Base-by-base conservation (phyloP, 2,888 invertebrate genomes). In the Atethmia centrago region DNA sequence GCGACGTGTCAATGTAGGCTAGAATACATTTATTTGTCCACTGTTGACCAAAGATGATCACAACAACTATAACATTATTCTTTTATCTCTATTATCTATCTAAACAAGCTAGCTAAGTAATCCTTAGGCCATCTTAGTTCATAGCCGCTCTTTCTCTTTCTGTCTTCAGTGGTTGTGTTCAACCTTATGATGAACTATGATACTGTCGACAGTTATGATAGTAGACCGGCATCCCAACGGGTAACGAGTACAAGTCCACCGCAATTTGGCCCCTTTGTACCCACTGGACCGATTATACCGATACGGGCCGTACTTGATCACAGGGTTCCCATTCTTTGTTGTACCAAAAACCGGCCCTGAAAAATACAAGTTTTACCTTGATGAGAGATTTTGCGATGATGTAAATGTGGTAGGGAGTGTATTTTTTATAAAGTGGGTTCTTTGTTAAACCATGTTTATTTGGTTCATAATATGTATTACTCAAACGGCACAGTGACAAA, bases 191-290 rank as follows among this genome's bases (percentile, higher is more conserved):
- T 49, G 16, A 31, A 75, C 47, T 12, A 75, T 71, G 8, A 66
- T 21, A 47, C 77, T 56, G 21, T 85, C 73, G 16, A 81, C 47
- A 19, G 85, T 85, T 10, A 70, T 62, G 21, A 85, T 66, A 8
- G 78, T 77, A 8, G 86, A 75, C 21, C 77, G 69, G 47, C 85
- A 85, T 5, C 83, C 80, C 28, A 51, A 2, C 9, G 71, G 59
- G 28, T 64, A 79, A 3, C 71, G 65, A 5, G 80, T 82, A 56
- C 88, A 88, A 16, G 85, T 84, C 88, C 88, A 88, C 2, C 82
- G 68, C 0, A 84, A 70, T 71, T 88, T 86, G 4, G 76, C 28
- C 4, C 89, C 89, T 10, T 45, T 79, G 51, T 63, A 65, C 25
- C 79, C 68, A 62, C 74, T 70, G 16, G 65, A 55, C 21, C 67